Evolutionary conservation across 2,888 invertebrate species (phyloP), one percentile per base, ranked within the genome.

Genomic region (Polydrusus tereticollis): DNA sequence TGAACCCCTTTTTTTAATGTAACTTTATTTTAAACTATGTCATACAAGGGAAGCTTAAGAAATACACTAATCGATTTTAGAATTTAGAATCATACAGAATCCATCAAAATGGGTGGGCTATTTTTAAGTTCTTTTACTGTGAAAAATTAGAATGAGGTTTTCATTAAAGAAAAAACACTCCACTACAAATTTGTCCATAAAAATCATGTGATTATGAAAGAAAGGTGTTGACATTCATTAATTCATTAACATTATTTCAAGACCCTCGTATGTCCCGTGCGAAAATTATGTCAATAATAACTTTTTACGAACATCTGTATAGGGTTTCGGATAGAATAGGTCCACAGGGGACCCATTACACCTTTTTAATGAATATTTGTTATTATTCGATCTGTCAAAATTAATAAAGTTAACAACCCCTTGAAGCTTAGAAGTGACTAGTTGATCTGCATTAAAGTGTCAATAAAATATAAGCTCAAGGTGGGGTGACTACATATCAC

Each of bases 301-400:
- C 26, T 64, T 69, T 69, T 63, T 57, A 29, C n/a, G 23, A 33
- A 62, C 69, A 69, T 69, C 63, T 69, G 69, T 29, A 55, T 10
- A 7, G 55, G 36, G 55, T 16, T n/a, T 23, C 23, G 16, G 8
- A 23, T 45, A 58, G 20, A 66, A 66, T 66, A 47, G 23, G 26
- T n/a, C 64, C 52, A 16, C 33, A 57, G 55, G 69, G 33, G 55
- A 45, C 23, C 41, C 21, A 5, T 47, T 64, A 58, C 45, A 57
- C 63, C 57, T 59, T 57, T 64, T 36, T n/a, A n/a, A 36, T 63
- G 43, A 52, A 45, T 69, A 57, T 69, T 69, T 63, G 69, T 69
- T 69, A 69, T 69, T 69, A 69, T 69, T 69, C 45, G 69, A 69
- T 63, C 63, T 69, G 69, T 69, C 69, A 60, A 68, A 33, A 68